phyloP scores from a whole-genome alignment of 2,113 vertebrate genomes.

The Colaptes auratus region DNA sequence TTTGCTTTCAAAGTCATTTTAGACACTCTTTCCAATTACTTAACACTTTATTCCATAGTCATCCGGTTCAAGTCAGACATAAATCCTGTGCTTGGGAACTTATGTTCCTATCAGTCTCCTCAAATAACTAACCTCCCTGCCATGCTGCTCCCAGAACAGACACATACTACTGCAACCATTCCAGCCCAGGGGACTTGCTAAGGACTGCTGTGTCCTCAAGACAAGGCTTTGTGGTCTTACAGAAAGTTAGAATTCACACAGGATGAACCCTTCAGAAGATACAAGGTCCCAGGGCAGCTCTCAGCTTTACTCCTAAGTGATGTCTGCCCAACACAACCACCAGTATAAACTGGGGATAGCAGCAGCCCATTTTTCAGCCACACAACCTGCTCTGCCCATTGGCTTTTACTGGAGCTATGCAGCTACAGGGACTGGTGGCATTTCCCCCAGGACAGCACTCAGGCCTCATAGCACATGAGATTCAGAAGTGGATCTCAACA shows the following conservation, averaged over 20 bases:
- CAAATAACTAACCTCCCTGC: neutral
- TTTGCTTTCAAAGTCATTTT: neutral
- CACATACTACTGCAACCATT: neutral
- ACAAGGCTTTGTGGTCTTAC: neutral
- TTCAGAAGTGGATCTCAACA: rapidly evolving
- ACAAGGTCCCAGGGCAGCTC: neutral
- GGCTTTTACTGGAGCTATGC: too few species aligned
- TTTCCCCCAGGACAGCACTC: neutral
- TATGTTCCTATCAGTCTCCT: neutral
- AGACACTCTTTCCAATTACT: neutral
- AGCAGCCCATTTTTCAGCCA: neutral
- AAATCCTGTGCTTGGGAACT: neutral
- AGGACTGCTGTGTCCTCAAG: too few species aligned
- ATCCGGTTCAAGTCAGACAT: neutral
- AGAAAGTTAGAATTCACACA: neutral
- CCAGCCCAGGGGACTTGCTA: neutral
- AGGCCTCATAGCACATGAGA: neutral
- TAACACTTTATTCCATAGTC: neutral
- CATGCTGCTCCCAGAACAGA: neutral
- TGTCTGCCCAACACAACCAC: neutral
- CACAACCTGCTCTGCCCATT: neutral
- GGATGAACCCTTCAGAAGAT: neutral
- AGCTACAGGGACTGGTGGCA: neutral
- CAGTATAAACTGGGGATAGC: neutral
- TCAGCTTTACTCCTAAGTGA: neutral